These are phyloP conservation scores for Thecophora atra DNA, from an alignment of 2,888 invertebrate species.

Conservation along the genomic window DNA sequence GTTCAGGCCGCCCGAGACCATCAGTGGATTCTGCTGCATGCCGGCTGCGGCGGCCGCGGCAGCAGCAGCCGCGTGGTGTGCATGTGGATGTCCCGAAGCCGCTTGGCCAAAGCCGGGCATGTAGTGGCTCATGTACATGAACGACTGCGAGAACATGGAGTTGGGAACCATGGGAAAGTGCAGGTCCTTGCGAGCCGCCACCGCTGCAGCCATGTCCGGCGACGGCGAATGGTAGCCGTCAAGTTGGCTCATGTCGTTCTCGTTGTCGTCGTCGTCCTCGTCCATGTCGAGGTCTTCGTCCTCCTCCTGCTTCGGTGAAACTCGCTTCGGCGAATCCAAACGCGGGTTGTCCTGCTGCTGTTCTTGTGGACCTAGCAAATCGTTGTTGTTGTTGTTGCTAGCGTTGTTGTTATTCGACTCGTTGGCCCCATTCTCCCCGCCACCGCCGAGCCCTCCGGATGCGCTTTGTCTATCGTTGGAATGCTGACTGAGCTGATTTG, in stretches of 20 bases:
- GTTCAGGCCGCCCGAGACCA: conserved; percentile 70
- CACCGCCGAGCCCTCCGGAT: conserved; percentile 36
- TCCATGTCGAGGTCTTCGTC: conserved; percentile 65
- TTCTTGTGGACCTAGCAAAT: conserved; percentile 57
- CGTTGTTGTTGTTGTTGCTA: conserved; percentile 48
- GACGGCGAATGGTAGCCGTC: conserved; percentile 65
- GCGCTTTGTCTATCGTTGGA: conserved; percentile 35
- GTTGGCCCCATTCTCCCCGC: conserved; percentile 46
- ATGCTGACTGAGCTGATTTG: conserved; percentile 36
- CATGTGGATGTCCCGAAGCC: conserved; percentile 59
- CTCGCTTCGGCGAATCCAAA: conserved; percentile 48
- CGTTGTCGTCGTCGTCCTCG: conserved; percentile 62
- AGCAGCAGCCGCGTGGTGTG: conserved; percentile 59
- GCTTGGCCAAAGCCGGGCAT: conserved; percentile 73
- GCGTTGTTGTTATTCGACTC: conserved; percentile 45
- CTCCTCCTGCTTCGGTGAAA: conserved; percentile 57
- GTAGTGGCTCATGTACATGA: conserved; percentile 93
- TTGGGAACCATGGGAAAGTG: conserved; percentile 87
- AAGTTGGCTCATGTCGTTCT: conserved; percentile 63
- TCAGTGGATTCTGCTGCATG: conserved; percentile 55
- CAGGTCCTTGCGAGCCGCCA: conserved; percentile 68
- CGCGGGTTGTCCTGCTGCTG: conserved; percentile 54
- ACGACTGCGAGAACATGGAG: conserved; percentile 88
- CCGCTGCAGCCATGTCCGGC: conserved; percentile 55
- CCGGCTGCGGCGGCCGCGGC: conserved; percentile 63